A percentile compares a stretch with the other conserved stretches of the same genome.
Evolutionary conservation across 2,888 invertebrate species (phyloP).

Genomic region (Coenonympha arcania): DNA sequence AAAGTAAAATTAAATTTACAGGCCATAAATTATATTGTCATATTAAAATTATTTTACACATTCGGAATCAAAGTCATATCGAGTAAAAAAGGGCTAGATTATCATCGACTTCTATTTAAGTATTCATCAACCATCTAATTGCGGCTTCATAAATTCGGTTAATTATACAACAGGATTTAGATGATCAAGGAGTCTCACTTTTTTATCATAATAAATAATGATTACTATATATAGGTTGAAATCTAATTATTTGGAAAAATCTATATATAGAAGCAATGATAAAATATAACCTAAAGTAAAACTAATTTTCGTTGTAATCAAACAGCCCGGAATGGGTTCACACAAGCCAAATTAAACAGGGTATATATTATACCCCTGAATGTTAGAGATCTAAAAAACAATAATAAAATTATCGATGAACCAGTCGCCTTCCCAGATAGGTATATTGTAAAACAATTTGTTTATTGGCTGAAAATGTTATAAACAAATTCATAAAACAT

Average conservation of each 20-base stretch:
- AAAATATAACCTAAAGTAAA: conserved; percentile 37
- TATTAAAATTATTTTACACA: background rate
- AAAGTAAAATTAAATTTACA: conserved; percentile 13
- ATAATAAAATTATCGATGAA: background rate
- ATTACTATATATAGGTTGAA: conserved; percentile 29
- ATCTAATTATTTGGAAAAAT: conserved; percentile 25
- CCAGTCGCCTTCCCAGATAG: background rate
- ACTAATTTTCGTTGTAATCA: conserved; percentile 66
- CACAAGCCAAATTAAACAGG: conserved; percentile 35
- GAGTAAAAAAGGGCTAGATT: too few species aligned
- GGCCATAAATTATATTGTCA: conserved; percentile 3
- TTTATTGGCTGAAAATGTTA: background rate
- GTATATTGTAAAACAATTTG: background rate
- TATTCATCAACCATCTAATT: too few species aligned
- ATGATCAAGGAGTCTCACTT: background rate
- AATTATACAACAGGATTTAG: background rate
- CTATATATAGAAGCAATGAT: conserved; percentile 31
- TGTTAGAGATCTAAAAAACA: background rate
- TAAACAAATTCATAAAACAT: background rate
- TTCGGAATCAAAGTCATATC: background rate
- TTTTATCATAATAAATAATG: background rate
- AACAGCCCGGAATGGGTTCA: conserved; percentile 64
- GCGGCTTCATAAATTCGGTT: too few species aligned
- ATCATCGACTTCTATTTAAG: too few species aligned
- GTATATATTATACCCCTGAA: conserved; percentile 20